phyloP scores from a whole-genome alignment of 1,140 invertebrate genomes.

The Subanguina moxae region DNA sequence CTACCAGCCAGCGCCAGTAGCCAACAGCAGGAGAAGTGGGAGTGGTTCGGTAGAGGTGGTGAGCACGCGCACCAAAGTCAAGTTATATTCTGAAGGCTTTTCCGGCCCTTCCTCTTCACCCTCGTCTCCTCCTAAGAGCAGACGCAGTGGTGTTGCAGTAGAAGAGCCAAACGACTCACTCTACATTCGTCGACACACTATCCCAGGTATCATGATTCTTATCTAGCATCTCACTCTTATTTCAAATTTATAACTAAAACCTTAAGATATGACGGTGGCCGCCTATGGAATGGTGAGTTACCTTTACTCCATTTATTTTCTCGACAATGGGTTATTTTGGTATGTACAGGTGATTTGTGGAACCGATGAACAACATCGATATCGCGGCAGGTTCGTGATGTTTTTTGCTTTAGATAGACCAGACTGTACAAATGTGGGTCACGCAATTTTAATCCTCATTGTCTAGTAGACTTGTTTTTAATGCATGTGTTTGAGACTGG shows the following conservation, averaged over 20 bases:
- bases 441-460: conserved; percentile 16
- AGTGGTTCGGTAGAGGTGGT: background rate
- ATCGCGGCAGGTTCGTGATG: conserved; percentile 53
- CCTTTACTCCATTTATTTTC: background rate
- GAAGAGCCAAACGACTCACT: conserved; percentile 7
- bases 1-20: background rate
- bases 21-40: background rate
- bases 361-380: conserved; percentile 56
- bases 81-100: background rate
- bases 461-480: no score
- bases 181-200: conserved; percentile 35
- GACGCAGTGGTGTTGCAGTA: background rate
- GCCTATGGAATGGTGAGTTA: conserved; percentile 46
- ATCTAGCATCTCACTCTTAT: no score
- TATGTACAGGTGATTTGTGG: conserved; percentile 50
- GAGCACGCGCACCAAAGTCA: background rate
- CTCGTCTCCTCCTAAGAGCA: background rate
- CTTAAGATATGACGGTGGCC: conserved; percentile 47
- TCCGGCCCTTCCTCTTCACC: conserved; percentile 4
- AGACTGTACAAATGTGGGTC: conserved; percentile 19
- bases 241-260: no score
- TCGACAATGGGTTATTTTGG: background rate
- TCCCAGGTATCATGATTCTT: conserved; percentile 11
- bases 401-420: background rate
- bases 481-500: no score